These are phyloP conservation scores for Lithosia quadra DNA, from an alignment of 2,888 invertebrate genomes.

Conservation along the genomic window DNA sequence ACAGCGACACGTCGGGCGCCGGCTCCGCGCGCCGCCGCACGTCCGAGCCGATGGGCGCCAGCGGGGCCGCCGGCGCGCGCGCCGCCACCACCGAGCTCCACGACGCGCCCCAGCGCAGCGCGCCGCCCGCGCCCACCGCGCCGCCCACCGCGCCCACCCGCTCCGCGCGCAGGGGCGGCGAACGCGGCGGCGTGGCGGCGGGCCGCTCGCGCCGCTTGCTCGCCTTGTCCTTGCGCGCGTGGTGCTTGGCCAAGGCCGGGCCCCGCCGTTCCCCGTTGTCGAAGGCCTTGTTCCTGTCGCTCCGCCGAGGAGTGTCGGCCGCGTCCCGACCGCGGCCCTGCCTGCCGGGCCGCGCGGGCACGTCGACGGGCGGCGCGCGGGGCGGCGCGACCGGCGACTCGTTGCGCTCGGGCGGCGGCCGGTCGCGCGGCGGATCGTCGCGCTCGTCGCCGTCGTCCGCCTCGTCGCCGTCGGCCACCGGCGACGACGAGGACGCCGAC, in stretches of 20 bases:
- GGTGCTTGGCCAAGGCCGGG: background rate
- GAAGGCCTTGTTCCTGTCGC: background rate
- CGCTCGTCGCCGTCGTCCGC: conserved; percentile 33
- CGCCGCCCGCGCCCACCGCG: conserved; percentile 49
- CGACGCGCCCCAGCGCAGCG: conserved; percentile 71
- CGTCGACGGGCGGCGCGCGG: conserved; percentile 30
- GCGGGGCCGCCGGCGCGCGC: conserved; percentile 53
- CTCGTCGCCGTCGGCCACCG: conserved; percentile 49
- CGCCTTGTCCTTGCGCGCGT: conserved; percentile 34
- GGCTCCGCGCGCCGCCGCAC: conserved; percentile 66
- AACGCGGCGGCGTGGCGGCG: conserved; percentile 39
- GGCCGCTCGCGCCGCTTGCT: conserved; percentile 42
- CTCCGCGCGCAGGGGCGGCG: conserved; percentile 40
- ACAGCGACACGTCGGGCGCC: conserved; percentile 58
- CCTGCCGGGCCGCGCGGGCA: conserved; percentile 22
- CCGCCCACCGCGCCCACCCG: conserved; percentile 38
- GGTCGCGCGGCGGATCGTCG: conserved; percentile 29
- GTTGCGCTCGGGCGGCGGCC: conserved; percentile 22
- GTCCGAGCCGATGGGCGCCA: conserved; percentile 76
- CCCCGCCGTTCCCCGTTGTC: background rate
- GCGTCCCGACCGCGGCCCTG: conserved; percentile 31
- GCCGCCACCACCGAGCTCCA: conserved; percentile 76
- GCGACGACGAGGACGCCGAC: conserved; percentile 56
- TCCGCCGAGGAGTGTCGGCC: background rate
- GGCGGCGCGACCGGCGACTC: conserved; percentile 19